Evolutionary conservation across 2,797 vertebrate species (phyloP).

Genomic region (Adelosebastes latens): DNA sequence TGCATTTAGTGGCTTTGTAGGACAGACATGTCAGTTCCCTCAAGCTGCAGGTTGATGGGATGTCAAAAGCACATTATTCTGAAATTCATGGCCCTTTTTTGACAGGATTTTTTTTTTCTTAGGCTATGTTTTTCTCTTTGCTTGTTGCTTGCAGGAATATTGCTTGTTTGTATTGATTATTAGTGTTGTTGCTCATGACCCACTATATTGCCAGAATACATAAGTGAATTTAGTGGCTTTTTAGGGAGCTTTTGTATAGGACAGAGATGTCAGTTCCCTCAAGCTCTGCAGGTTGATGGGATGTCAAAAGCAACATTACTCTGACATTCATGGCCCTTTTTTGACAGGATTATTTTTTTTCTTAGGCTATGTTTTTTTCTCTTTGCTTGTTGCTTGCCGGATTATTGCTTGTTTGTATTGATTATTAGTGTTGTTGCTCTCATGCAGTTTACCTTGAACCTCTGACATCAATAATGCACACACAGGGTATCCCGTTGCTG

Average conservation of each 20-base stretch:
- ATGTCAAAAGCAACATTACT: slow-evolving; percentile 1
- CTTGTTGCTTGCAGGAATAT: neutral
- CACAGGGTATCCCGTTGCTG: slow-evolving; percentile 34
- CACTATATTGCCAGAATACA: slow-evolving; percentile 6
- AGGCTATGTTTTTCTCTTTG: neutral
- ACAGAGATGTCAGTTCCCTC: slow-evolving; percentile 13
- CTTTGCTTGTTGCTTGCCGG: neutral
- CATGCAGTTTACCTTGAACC: slow-evolving; percentile 25
- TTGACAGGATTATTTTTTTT: neutral
- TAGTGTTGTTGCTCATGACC: slow-evolving; percentile 7
- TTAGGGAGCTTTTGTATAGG: slow-evolving; percentile 9
- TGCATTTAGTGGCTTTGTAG: slow-evolving; percentile 16
- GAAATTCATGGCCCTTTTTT: neutral
- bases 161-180: neutral
- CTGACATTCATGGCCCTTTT: neutral
- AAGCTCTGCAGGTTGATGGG: slow-evolving; percentile 8
- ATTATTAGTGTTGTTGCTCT: slow-evolving; percentile 7
- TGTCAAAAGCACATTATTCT: neutral
- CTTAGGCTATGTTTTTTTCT: neutral
- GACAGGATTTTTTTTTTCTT: neutral
- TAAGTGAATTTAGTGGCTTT: slow-evolving; percentile 16
- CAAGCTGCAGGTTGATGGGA: slow-evolving; percentile 2
- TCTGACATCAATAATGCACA: slow-evolving; percentile 61
- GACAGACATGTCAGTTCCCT: slow-evolving; percentile 16
- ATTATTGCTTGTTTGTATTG: neutral